Evolutionary conservation across 2,888 invertebrate genomes (phyloP).

Genomic region (Furcula furcula): DNA sequence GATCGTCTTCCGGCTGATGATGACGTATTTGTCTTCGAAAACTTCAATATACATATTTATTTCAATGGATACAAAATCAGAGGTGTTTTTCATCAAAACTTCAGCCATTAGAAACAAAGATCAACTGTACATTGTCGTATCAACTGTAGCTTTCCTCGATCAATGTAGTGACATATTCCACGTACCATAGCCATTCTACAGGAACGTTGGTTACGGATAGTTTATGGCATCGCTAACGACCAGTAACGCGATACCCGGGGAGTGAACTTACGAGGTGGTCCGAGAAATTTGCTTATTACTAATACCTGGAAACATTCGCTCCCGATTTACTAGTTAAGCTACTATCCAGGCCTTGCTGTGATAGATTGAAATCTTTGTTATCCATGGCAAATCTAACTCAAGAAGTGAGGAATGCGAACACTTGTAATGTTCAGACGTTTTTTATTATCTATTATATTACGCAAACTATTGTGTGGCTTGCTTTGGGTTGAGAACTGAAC

Average conservation of each 20-base stretch:
- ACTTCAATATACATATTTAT: too few relatives aligned
- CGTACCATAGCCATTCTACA: slow-evolving; percentile 24
- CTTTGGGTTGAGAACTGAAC: too few relatives aligned
- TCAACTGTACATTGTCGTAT: neutral
- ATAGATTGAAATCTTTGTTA: slow-evolving; percentile 19
- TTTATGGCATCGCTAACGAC: slow-evolving; percentile 40
- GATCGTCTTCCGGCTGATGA: too few relatives aligned
- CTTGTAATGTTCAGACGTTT: too few relatives aligned
- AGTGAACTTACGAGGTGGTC: slow-evolving; percentile 41
- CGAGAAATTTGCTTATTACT: slow-evolving; percentile 44
- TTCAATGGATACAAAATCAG: too few relatives aligned
- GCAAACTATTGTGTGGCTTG: too few relatives aligned
- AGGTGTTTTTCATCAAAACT: too few relatives aligned
- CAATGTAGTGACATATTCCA: slow-evolving; percentile 13
- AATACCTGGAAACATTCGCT: slow-evolving; percentile 40
- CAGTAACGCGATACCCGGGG: slow-evolving; percentile 45
- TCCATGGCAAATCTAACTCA: too few relatives aligned
- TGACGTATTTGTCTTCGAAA: too few relatives aligned
- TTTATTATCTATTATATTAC: too few relatives aligned
- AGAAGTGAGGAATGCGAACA: too few relatives aligned
- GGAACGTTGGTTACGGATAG: slow-evolving; percentile 6
- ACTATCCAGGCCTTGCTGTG: slow-evolving; percentile 14
- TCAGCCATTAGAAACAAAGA: neutral
- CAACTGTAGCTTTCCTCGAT: neutral
- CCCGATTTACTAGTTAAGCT: slow-evolving; percentile 33